These are phyloP conservation scores for Zosterops hypoxanthus DNA, from an alignment of 2,113 vertebrate species.

Conservation along the genomic window DNA sequence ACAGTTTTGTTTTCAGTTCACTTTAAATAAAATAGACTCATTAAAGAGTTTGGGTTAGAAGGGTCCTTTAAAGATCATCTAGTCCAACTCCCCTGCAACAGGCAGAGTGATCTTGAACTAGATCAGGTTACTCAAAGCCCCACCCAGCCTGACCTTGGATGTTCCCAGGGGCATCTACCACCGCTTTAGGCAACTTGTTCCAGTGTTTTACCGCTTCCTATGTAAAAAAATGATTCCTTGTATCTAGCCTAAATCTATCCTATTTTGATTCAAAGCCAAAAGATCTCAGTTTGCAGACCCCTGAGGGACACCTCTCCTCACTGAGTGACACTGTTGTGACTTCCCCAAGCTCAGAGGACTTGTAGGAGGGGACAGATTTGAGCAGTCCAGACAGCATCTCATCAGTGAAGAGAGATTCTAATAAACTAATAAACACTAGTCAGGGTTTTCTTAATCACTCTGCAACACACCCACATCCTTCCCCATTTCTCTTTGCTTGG, in stretches of 20 bases:
- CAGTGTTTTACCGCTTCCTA: not conserved
- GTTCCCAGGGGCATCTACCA: not conserved
- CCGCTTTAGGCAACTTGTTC: fast-evolving
- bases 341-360: not conserved
- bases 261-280: not conserved
- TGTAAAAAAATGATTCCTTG: not conserved
- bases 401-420: not conserved
- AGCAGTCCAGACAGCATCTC: not conserved
- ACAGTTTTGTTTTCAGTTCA: not conserved
- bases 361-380: fast-evolving
- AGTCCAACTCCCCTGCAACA: fast-evolving
- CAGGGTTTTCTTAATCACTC: not conserved
- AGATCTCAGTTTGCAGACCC: not conserved
- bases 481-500: not conserved
- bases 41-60: not conserved
- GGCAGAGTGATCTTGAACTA: not conserved
- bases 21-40: not conserved
- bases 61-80: not conserved
- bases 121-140: not conserved
- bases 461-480: not conserved
- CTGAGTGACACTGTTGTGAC: not conserved
- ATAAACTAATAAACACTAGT: not conserved
- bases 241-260: not conserved
- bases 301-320: not conserved
- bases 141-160: not conserved